These are phyloP conservation scores for Anoplolepis gracilipes DNA, from an alignment of 1,140 invertebrate species.

Conservation along the genomic window DNA sequence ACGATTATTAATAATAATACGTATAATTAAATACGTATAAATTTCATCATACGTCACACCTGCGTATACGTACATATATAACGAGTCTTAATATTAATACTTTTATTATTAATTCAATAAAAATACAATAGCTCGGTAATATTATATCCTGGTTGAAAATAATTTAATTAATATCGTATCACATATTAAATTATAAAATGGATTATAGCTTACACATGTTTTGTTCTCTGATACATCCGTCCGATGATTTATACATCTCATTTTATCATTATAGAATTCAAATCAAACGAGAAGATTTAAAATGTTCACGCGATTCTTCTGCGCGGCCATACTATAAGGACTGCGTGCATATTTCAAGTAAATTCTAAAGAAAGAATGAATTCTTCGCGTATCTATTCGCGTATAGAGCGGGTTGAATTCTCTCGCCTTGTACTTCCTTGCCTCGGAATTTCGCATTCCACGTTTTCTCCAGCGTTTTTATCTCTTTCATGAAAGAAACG, in stretches of 20 bases:
- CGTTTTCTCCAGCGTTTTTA: slow-evolving; percentile 34
- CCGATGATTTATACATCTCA: slow-evolving; percentile 10
- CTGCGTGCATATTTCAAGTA: slow-evolving; percentile 31
- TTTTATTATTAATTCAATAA: slow-evolving; percentile 1
- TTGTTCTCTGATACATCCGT: not conserved
- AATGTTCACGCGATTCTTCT: not conserved
- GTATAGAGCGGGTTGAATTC: slow-evolving; percentile 19
- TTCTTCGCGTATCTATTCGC: slow-evolving; percentile 21
- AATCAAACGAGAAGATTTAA: not conserved
- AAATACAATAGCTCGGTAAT: not conserved
- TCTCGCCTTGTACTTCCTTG: slow-evolving; percentile 39
- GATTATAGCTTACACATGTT: not conserved
- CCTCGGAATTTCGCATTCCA: slow-evolving; percentile 13
- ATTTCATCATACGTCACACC: not conserved
- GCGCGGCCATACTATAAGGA: not conserved
- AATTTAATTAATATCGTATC: not conserved
- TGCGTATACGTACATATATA: no score
- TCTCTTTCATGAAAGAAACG: slow-evolving; percentile 40
- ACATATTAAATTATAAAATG: not conserved
- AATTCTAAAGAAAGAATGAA: slow-evolving; percentile 40
- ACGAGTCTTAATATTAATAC: not conserved
- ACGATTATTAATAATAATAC: not conserved
- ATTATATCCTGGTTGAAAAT: no score
- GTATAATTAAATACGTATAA: not conserved
- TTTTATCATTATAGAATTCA: not conserved